Base-by-base conservation (phyloP, 2,797 vertebrate genomes). In the Nothura maculosa region DNA sequence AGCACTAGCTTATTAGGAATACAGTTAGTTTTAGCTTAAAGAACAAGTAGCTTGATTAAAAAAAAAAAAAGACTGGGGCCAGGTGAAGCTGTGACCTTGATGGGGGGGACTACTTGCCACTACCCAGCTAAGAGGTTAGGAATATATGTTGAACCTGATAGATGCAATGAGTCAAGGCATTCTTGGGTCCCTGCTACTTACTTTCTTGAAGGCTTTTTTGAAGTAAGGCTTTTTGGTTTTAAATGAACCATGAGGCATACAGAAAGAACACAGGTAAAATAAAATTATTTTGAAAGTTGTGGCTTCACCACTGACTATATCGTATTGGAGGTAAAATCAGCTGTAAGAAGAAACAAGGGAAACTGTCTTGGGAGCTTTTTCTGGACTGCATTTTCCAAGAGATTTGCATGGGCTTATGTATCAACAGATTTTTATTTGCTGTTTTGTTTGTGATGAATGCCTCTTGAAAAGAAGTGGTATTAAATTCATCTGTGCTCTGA, bases 1-100 rank as follows among this genome's bases (percentile, higher is more conserved):
- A 27, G 4, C 1, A 0, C 1, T 3, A 10, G 27, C 27, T 11
- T 0, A 14, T 4, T 11, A n/a, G 42, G 20, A 34, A 24, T 6
- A 47, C 4, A 4, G 57, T 6, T 15, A n/a, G 54, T 32, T 61
- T 0, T 9, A 11, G 32, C 9, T n/a, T 3, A 12, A 42, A 42
- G 21, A 22, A 22, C 0, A 7, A 32, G 15, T 10, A 27, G 7
- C 9, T 11, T 27, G 43, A 21, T 36, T 21, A 67, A 17, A 52
- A 17, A 24, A 67, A 17, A 52, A 17, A 28, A 16, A 38, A 62
- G 24, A 10, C 6, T 0, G 3, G 10, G 50, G 2, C 5, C 4
- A 4, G 22, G 1, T 52, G 48, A 60, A 18, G 38, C 30, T 63
- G 25, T 8, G 60, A 14, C 17, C 1, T 0, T 10, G 5, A 1